Base-by-base conservation (phyloP, 1,140 invertebrate species). In the Drosophila guanche region DNA sequence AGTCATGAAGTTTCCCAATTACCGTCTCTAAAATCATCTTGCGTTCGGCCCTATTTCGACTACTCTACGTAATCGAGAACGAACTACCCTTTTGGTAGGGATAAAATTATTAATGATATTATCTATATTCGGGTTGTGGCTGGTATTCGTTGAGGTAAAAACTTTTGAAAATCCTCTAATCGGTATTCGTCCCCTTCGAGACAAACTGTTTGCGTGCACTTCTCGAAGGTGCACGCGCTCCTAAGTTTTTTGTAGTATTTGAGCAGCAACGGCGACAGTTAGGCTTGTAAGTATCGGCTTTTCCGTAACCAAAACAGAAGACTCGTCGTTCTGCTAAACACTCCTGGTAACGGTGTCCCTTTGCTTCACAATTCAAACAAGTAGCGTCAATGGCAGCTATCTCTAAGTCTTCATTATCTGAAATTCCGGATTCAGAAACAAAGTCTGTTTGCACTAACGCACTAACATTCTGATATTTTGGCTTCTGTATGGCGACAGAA, bases 291-390 rank as follows among this genome's bases (percentile, higher is more conserved):
- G 16, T 20, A 20, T 20, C 16, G 16, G 46, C 10, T 6, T 33
- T 5, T 12, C 23, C 53, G n/a, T 41, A 56, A 16, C 53, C 40
- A 16, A 27, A 33, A 10, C 54, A 46, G 14, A 33, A 45, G 12
- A 56, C 37, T n/a, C 10, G 42, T 5, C 42, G 14, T 37, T 57
- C 43, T 29, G 8, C n/a, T 12, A 10, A 2, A 23, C 42, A 57
- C 10, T 57, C 27, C 2, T 54, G 40, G 14, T 57, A 43, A 5
- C n/a, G n/a, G n/a, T n/a, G n/a, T n/a, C n/a, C n/a, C n/a, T n/a
- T n/a, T n/a, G n/a, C n/a, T n/a, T n/a, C n/a, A n/a, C 27, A 57
- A 12, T 57, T 57, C 25, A 8, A 57, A 29, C 54, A 57, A 22
- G 7, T 0, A 6, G 5, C 16, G 2, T 57, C 29, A 20, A 46